These are phyloP conservation scores for Calcarius ornatus DNA, from an alignment of 2,113 vertebrate species.

Conservation along the genomic window DNA sequence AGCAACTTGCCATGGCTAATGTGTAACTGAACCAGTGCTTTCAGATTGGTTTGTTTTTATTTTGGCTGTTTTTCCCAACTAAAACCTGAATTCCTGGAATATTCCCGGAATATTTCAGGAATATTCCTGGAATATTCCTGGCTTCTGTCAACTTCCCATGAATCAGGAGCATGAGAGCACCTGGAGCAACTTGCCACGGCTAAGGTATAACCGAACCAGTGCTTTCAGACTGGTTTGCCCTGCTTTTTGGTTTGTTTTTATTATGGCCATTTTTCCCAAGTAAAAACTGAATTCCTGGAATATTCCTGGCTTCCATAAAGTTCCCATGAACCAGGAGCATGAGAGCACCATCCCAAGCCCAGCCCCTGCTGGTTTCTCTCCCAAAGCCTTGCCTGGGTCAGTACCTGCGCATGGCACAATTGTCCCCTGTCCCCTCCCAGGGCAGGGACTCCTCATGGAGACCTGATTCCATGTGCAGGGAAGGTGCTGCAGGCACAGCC, in stretches of 20 bases:
- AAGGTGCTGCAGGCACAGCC: not conserved
- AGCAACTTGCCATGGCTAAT: not conserved
- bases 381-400: fast-evolving
- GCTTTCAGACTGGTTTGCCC: not conserved
- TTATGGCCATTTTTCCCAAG: not conserved
- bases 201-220: not conserved
- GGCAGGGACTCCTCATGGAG: no score
- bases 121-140: not conserved
- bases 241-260: not conserved
- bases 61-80: not conserved
- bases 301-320: not conserved
- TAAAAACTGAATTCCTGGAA: not conserved
- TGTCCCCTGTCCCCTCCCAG: fast-evolving
- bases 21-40: not conserved
- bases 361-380: not conserved
- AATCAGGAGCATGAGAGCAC: not conserved
- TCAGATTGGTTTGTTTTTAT: no score
- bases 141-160: not conserved
- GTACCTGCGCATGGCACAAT: fast-evolving
- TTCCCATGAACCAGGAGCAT: not conserved
- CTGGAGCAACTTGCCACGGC: not conserved
- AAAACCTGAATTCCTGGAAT: not conserved
- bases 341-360: not conserved
- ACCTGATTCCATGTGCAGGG: not conserved
- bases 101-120: not conserved